Percentiles rank a stretch among this genome's conserved stretches.
Evolutionary conservation across 2,797 vertebrate species (phyloP).

Genomic region (Halcyon leucocephala): DNA sequence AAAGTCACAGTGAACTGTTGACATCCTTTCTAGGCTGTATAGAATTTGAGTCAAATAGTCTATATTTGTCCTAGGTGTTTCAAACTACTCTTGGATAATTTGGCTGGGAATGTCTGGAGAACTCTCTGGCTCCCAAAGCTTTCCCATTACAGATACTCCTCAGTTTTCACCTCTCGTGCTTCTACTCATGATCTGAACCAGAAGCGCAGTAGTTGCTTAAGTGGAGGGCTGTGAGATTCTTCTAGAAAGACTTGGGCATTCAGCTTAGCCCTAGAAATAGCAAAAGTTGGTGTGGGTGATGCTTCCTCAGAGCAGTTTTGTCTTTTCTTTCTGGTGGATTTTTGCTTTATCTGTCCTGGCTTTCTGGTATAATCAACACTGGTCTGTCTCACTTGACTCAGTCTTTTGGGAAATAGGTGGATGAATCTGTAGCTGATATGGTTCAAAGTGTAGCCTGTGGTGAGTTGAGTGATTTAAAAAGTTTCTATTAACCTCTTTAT

Average conservation of each 20-base stretch:
- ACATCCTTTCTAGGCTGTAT: neutral
- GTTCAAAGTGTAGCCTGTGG: neutral
- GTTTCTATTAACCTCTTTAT: neutral
- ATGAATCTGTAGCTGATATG: neutral
- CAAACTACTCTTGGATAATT: neutral
- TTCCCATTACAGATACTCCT: neutral
- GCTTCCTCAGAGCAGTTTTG: neutral
- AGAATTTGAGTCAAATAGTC: neutral
- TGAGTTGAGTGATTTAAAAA: neutral
- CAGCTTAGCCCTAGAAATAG: neutral
- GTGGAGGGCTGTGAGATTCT: neutral
- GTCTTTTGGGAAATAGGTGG: neutral
- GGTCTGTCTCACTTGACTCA: neutral
- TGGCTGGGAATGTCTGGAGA: neutral
- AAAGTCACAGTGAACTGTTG: neutral
- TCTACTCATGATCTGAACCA: neutral
- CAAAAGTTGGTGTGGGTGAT: neutral
- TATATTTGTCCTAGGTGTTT: neutral
- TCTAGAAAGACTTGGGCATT: neutral
- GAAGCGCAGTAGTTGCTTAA: neutral
- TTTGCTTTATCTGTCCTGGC: neutral
- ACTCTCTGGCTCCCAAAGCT: neutral
- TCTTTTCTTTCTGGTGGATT: neutral
- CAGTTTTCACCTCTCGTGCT: neutral
- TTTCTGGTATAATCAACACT: neutral